These are phyloP conservation scores for Stegodyphus dumicola DNA, from an alignment of 1,140 invertebrate genomes.

Conservation along the genomic window DNA sequence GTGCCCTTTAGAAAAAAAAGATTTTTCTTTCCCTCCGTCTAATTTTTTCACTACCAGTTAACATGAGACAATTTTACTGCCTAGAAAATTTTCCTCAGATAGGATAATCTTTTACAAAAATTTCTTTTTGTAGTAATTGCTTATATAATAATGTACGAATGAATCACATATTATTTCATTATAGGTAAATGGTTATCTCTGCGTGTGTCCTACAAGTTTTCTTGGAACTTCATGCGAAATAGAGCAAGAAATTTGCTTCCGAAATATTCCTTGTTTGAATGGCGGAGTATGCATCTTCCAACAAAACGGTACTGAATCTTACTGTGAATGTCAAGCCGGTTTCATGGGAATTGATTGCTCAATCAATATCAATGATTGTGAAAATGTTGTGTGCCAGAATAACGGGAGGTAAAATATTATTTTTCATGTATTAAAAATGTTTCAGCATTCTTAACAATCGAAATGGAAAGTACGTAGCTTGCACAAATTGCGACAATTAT, in stretches of 20 bases:
- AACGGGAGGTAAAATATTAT: constrained; percentile 67
- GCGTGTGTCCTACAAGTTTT: constrained; percentile 81
- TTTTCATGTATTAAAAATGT: no score
- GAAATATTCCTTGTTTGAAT: constrained; percentile 82
- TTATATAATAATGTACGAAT: background rate
- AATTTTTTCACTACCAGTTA: no score
- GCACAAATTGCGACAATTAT: no score
- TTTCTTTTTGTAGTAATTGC: no score
- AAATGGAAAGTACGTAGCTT: no score
- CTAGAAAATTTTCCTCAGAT: no score
- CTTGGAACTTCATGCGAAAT: constrained; percentile 82
- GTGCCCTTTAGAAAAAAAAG: no score
- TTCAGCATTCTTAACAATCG: no score
- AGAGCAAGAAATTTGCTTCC: constrained; percentile 81
- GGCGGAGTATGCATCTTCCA: constrained; percentile 68
- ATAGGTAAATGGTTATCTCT: constrained; percentile 73
- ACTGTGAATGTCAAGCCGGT: constrained; percentile 70
- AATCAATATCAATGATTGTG: constrained; percentile 72
- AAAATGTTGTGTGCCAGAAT: constrained; percentile 68
- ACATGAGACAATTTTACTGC: no score
- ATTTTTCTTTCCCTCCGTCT: no score
- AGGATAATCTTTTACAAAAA: no score
- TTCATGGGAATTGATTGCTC: constrained; percentile 71
- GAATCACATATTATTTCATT: background rate
- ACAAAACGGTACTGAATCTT: constrained; percentile 17